phyloP scores from a whole-genome alignment of 2,113 vertebrate species.

The Eulemur rufifrons region DNA sequence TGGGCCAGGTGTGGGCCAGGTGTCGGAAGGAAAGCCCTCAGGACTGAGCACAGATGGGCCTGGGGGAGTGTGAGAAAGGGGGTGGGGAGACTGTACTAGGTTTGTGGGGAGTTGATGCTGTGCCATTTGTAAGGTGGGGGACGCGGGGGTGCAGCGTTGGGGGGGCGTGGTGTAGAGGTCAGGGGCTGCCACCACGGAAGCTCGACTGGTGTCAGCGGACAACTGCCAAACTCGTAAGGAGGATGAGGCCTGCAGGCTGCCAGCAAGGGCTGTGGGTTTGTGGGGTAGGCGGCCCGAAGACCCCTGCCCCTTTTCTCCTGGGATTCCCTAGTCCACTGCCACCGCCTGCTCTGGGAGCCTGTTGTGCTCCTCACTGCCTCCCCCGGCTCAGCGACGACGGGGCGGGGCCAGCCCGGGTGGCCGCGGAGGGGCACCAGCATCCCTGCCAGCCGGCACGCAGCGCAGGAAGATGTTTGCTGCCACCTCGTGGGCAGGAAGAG shows the following conservation, averaged over 20 bases:
- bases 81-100: too few relatives aligned
- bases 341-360: too few relatives aligned
- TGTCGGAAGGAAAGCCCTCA: not conserved
- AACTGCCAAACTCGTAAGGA: not conserved
- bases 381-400: not conserved
- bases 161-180: not conserved
- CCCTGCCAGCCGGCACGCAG: fast-evolving
- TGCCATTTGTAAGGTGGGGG: not conserved
- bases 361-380: not conserved
- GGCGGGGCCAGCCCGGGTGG: too few relatives aligned
- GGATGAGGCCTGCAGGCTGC: not conserved
- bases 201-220: not conserved
- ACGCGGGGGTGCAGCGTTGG: not conserved
- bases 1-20: not conserved
- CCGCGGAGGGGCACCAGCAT: fast-evolving
- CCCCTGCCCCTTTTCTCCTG: fast-evolving
- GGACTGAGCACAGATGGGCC: not conserved
- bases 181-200: not conserved
- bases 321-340: not conserved
- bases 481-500: slow-evolving; percentile 62
- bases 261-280: fast-evolving
- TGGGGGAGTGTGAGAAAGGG: not conserved
- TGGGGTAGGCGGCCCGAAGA: not conserved
- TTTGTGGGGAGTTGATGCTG: not conserved
- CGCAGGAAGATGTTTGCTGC: slow-evolving; percentile 59